phyloP scores from a whole-genome alignment of 1,140 invertebrate genomes.

The Trissolcus basalis region DNA sequence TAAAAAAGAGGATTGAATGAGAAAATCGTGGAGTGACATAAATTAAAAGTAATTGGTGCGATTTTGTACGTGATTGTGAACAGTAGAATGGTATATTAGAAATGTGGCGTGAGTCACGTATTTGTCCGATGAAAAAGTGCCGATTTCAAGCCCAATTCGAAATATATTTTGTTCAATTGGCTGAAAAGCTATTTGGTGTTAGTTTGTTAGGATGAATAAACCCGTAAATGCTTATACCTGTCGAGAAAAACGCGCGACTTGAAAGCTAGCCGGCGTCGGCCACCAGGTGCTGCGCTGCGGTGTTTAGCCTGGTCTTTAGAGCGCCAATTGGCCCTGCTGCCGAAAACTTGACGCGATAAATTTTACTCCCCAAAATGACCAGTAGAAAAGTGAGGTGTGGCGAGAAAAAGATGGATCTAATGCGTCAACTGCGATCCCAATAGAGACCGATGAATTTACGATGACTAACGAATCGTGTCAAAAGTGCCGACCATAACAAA shows the following conservation, averaged over 20 bases:
- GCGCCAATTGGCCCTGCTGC: conserved; percentile 30
- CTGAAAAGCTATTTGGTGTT: conserved; percentile 49
- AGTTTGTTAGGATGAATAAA: conserved; percentile 47
- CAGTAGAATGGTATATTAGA: conserved; percentile 22
- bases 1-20: background rate
- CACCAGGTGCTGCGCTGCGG: conserved; percentile 45
- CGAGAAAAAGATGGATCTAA: conserved; percentile 27
- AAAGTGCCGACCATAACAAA: conserved; percentile 53
- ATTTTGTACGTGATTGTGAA: conserved; percentile 46
- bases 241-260: conserved; percentile 41
- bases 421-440: conserved; percentile 25
- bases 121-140: conserved; percentile 45
- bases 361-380: conserved; percentile 32
- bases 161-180: conserved; percentile 47
- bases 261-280: conserved; percentile 33
- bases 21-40: conserved; percentile 31
- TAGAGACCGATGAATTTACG: conserved; percentile 36
- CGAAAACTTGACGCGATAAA: conserved; percentile 27
- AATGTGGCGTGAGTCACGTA: conserved; percentile 44
- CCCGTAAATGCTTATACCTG: conserved; percentile 53
- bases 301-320: conserved; percentile 31
- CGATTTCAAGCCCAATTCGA: conserved; percentile 50
- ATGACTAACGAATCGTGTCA: conserved; percentile 48
- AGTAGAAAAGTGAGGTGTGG: conserved; percentile 35
- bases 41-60: conserved; percentile 49